phyloP scores from a whole-genome alignment of 2,797 vertebrate species.

The Sebastes dallii region DNA sequence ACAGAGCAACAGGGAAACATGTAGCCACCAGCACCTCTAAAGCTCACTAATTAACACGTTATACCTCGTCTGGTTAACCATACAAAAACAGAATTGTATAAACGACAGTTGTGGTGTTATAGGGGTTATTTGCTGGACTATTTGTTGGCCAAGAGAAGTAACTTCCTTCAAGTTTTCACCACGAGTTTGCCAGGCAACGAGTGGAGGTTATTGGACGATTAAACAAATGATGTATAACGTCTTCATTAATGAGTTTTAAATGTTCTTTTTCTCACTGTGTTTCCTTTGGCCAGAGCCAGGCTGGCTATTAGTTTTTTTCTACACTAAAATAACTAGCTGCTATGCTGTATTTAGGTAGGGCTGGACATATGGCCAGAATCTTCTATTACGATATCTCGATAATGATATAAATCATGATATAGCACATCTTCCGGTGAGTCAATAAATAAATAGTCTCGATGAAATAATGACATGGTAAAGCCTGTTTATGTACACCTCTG shows the following conservation, averaged over 20 bases:
- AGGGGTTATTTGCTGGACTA: no score
- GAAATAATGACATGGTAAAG: no score
- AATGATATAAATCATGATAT: no score
- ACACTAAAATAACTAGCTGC: background rate
- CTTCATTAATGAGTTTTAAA: background rate
- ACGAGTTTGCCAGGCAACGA: no score
- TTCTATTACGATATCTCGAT: no score
- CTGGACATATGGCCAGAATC: no score
- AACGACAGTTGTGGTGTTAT: background rate
- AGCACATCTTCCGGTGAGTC: fast-evolving
- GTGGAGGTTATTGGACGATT: no score
- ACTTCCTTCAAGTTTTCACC: background rate
- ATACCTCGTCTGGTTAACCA: background rate
- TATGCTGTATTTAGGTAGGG: background rate
- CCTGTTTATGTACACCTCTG: no score
- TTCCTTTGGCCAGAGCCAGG: background rate
- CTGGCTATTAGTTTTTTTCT: background rate
- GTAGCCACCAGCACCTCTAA: background rate
- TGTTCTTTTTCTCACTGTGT: background rate
- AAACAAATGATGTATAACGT: no score
- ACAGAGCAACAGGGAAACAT: background rate
- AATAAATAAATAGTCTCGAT: no score
- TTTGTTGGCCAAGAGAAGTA: background rate
- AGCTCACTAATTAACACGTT: background rate
- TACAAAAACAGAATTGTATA: background rate